Percentiles rank a stretch among this genome's conserved stretches.
These are phyloP conservation scores for Exaiptasia diaphana DNA, from an alignment of 64 coral and sea anemone genomes.

Conservation along the genomic window DNA sequence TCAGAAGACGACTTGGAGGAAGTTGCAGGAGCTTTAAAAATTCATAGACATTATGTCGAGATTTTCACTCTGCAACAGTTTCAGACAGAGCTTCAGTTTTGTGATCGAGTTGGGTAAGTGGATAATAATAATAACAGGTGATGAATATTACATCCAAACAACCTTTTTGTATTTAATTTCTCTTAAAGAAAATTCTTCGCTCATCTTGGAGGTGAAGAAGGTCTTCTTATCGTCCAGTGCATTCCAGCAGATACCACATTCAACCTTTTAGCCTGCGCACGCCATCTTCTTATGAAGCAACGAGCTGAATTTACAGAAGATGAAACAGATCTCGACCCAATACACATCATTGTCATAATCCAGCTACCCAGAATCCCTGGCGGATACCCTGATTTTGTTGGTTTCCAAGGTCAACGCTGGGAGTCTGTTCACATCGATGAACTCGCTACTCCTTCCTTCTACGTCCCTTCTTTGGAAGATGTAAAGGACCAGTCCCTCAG, in stretches of 20 bases:
- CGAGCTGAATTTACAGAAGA: conserved; percentile 26
- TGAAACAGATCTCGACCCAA: not conserved
- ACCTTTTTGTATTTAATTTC: not conserved
- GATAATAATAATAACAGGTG: too few relatives aligned
- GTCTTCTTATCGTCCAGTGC: conserved; percentile 62
- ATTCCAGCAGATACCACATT: conserved; percentile 34
- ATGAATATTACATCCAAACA: not conserved
- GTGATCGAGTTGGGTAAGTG: conserved; percentile 32
- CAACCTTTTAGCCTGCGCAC: conserved; percentile 56
- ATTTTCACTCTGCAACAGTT: conserved; percentile 47
- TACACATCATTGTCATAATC: conserved; percentile 68
- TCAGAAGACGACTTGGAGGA: conserved; percentile 30
- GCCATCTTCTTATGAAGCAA: conserved; percentile 64
- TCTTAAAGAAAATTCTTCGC: conserved; percentile 38
- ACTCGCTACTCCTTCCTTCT: conserved; percentile 25
- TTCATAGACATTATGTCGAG: not conserved
- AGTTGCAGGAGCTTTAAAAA: not conserved
- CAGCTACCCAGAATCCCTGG: conserved; percentile 66
- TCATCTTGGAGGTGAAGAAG: conserved; percentile 33
- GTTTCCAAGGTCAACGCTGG: conserved; percentile 76
- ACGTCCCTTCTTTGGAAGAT: conserved; percentile 53
- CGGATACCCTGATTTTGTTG: conserved; percentile 63
- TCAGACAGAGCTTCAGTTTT: conserved; percentile 64
- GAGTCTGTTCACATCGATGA: conserved; percentile 81
- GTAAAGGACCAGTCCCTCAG: conserved; percentile 68